phyloP scores from a whole-genome alignment of 2,888 invertebrate species.

The Drosophila hamatofila region DNA sequence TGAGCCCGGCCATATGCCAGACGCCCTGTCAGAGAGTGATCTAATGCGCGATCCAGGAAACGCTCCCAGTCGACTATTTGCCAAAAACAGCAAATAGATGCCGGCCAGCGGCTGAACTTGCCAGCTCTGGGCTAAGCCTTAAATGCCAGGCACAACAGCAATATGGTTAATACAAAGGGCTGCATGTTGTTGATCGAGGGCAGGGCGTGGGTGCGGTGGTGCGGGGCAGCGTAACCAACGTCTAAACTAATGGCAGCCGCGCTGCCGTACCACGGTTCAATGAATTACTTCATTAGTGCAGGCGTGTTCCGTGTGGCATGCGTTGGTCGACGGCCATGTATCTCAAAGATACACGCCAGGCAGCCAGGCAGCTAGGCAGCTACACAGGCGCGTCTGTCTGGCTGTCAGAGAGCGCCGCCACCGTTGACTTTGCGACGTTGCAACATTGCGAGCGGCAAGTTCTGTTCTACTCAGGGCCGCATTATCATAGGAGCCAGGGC shows the following conservation, averaged over 20 bases:
- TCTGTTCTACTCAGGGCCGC: slow-evolving; percentile 37
- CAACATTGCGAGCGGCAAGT: slow-evolving; percentile 52
- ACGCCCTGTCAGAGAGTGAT: slow-evolving; percentile 60
- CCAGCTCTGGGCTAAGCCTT: slow-evolving; percentile 32
- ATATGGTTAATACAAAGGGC: slow-evolving; percentile 42
- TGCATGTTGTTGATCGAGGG: not conserved
- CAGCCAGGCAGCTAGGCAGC: slow-evolving; percentile 4
- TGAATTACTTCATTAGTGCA: slow-evolving; percentile 83
- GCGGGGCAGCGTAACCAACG: slow-evolving; percentile 57
- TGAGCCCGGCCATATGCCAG: slow-evolving; percentile 13
- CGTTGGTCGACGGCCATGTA: slow-evolving; percentile 63
- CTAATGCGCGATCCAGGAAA: slow-evolving; percentile 80
- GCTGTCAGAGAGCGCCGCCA: slow-evolving; percentile 37
- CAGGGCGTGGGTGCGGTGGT: slow-evolving; percentile 27
- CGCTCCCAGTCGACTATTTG: slow-evolving; percentile 54
- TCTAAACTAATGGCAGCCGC: slow-evolving; percentile 69
- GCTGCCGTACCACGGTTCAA: slow-evolving; percentile 79
- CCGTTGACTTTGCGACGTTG: slow-evolving; percentile 39
- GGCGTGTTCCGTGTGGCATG: slow-evolving; percentile 75
- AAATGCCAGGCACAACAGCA: slow-evolving; percentile 32
- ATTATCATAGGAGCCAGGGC: no score
- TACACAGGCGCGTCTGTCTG: slow-evolving; percentile 26
- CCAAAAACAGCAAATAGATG: slow-evolving; percentile 51
- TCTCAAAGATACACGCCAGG: slow-evolving; percentile 49
- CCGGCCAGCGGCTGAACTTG: slow-evolving; percentile 1